Percentiles rank a stretch among this genome's conserved stretches.
These are phyloP conservation scores for Sycophila texana DNA, from an alignment of 2,888 invertebrate species.

Conservation along the genomic window DNA sequence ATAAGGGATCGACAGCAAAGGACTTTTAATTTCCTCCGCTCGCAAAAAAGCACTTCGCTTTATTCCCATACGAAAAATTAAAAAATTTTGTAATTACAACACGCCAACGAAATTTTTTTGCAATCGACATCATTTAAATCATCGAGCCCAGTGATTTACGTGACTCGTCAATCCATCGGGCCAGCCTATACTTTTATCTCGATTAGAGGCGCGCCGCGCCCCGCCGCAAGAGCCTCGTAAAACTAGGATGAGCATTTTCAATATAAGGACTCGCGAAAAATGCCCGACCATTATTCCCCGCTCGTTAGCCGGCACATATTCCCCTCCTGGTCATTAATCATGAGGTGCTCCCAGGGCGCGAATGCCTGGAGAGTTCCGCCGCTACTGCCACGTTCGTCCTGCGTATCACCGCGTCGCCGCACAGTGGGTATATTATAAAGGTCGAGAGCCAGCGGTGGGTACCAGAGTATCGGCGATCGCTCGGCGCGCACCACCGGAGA, in stretches of 20 bases:
- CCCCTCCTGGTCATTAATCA: neutral
- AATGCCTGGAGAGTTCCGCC: neutral
- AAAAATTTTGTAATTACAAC: no score
- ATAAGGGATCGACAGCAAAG: neutral
- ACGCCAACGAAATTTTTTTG: no score
- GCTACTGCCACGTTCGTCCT: no score
- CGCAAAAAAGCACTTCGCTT: no score
- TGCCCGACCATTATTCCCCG: neutral
- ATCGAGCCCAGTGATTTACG: no score
- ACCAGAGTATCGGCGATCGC: conserved; percentile 25
- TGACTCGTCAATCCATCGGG: no score
- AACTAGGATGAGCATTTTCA: neutral
- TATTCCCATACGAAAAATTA: no score
- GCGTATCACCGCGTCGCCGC: neutral
- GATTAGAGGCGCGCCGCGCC: no score
- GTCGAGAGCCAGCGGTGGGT: neutral
- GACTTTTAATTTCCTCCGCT: neutral
- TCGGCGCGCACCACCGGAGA: conserved; percentile 1
- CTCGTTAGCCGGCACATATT: no score
- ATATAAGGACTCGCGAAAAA: neutral
- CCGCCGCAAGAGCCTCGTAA: no score
- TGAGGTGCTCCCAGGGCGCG: neutral
- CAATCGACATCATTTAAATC: no score
- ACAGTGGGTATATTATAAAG: conserved; percentile 15
- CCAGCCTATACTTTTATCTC: no score